Evolutionary conservation across 2,888 invertebrate species (phyloP).

Genomic region (Piscicola geometra): DNA sequence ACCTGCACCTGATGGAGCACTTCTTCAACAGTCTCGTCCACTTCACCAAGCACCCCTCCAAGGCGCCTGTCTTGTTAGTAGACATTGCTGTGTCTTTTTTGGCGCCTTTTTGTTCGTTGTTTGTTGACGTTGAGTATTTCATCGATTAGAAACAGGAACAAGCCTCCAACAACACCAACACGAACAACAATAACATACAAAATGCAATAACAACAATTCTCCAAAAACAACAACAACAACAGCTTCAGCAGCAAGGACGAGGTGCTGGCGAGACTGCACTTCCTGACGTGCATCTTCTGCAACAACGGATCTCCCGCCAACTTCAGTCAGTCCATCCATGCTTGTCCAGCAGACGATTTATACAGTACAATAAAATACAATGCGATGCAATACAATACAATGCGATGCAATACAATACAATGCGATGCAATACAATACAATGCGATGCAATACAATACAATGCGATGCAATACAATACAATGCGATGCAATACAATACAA

Average conservation of each 20-base stretch:
- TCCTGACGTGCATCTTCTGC: slow-evolving; percentile 85
- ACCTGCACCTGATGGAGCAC: slow-evolving; percentile 85
- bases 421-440: too few relatives aligned
- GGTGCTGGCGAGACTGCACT: slow-evolving; percentile 83
- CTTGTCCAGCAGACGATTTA: background rate
- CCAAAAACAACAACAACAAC: slow-evolving; percentile 3
- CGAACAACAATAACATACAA: background rate
- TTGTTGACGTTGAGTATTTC: too few relatives aligned
- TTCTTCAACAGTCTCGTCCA: slow-evolving; percentile 81
- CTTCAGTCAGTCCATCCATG: slow-evolving; percentile 60
- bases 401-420: too few relatives aligned
- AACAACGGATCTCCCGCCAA: slow-evolving; percentile 81
- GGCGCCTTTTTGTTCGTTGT: too few relatives aligned
- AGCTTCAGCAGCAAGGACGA: slow-evolving; percentile 63
- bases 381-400: too few relatives aligned
- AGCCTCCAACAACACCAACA: background rate
- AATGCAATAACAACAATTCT: background rate
- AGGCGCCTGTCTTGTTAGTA: too few relatives aligned
- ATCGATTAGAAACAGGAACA: too few relatives aligned
- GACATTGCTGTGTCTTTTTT: too few relatives aligned
- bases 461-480: too few relatives aligned
- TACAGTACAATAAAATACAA: background rate
- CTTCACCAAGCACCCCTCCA: slow-evolving; percentile 59
- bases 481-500: too few relatives aligned
- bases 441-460: too few relatives aligned